These are phyloP conservation scores for Cepaea nemoralis DNA, from an alignment of 1,140 invertebrate species.

Conservation along the genomic window DNA sequence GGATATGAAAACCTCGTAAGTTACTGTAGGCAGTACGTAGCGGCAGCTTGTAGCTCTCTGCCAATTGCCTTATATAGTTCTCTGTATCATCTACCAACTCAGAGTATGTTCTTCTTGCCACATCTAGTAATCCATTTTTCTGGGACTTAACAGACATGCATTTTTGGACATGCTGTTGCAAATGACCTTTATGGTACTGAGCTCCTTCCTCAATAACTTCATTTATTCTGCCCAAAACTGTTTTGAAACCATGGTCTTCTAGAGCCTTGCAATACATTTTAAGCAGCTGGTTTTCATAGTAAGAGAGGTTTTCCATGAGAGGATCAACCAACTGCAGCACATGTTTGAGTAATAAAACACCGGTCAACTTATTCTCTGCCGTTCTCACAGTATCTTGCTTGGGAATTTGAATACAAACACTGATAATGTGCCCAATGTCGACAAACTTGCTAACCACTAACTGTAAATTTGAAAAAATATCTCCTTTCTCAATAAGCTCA, in stretches of 20 bases:
- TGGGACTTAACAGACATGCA: conserved; percentile 85
- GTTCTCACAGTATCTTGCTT: conserved; percentile 77
- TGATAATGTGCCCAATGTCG: conserved; percentile 77
- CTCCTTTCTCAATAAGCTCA: conserved; percentile 79
- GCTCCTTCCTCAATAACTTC: conserved; percentile 82
- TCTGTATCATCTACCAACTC: conserved; percentile 78
- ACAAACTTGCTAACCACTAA: conserved; percentile 75
- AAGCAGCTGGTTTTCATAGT: conserved; percentile 77
- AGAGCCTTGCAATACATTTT: conserved; percentile 75
- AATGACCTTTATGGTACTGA: conserved; percentile 79
- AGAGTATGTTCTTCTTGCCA: conserved; percentile 69
- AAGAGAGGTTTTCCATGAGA: conserved; percentile 76
- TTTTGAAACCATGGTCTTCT: conserved; percentile 73
- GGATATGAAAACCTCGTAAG: conserved; percentile 83
- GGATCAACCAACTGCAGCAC: conserved; percentile 81
- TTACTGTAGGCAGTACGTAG: conserved; percentile 79
- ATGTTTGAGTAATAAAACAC: conserved; percentile 84
- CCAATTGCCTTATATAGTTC: conserved; percentile 49
- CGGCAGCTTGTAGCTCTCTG: conserved; percentile 74
- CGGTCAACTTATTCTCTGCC: conserved; percentile 83
- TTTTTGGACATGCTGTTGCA: conserved; percentile 80
- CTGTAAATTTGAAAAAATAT: conserved; percentile 75
- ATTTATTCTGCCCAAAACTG: conserved; percentile 78
- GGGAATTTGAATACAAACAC: conserved; percentile 75
- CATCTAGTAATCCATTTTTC: conserved; percentile 64